Conservation (phyloP, 2,888 invertebrate species). For the Hoplodrina blanda region DNA sequence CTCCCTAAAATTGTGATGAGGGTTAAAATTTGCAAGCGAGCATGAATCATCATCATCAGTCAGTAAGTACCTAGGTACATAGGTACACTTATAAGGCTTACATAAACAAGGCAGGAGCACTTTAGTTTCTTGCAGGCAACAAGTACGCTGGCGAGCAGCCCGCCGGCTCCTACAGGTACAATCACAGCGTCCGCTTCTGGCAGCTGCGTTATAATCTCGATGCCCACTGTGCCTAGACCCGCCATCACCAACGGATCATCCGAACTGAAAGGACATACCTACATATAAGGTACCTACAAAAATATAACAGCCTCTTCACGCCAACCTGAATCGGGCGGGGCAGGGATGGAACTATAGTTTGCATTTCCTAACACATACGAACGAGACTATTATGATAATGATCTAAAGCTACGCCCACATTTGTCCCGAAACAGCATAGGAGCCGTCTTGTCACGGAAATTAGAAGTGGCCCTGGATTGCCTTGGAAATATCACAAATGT, state of each 20-base stretch:
- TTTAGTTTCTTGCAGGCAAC: constrained; percentile 87
- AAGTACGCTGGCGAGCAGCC: constrained; percentile 80
- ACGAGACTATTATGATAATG: no score
- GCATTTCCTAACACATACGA: no score
- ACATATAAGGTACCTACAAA: no score
- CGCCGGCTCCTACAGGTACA: constrained; percentile 81
- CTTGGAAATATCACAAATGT: not conserved
- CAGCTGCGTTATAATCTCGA: constrained; percentile 85
- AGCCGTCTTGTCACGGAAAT: no score
- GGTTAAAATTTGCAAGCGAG: not conserved
- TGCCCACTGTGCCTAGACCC: constrained; percentile 83
- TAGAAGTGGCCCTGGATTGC: no score
- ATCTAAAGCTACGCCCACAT: no score
- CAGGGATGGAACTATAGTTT: no score
- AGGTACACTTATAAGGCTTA: constrained; percentile 59
- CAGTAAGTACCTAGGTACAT: no score
- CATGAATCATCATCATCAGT: not conserved
- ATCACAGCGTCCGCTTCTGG: constrained; percentile 86
- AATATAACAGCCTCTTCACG: not conserved
- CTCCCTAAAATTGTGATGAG: constrained; percentile 89
- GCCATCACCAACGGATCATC: constrained; percentile 84
- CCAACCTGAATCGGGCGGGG: not conserved
- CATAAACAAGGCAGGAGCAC: constrained; percentile 86
- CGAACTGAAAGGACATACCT: constrained; percentile 65
- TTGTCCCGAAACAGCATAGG: no score